Conservation (phyloP, 1,140 invertebrate genomes). For the Megalopta genalis region DNA sequence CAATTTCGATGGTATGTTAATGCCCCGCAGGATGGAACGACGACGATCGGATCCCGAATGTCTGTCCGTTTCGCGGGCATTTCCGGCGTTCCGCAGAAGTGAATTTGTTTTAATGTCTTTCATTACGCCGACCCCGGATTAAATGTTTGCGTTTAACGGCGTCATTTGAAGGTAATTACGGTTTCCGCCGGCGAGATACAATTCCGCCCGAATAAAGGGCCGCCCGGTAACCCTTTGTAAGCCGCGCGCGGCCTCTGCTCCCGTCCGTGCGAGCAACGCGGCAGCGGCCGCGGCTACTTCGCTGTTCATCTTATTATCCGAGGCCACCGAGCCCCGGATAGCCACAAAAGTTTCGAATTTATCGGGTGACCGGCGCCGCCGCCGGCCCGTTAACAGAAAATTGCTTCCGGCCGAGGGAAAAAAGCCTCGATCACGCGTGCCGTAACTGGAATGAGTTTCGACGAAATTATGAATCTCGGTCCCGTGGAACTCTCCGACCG, state of each 20-base stretch:
- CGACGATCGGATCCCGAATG: conserved; percentile 4
- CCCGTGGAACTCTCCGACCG: not conserved
- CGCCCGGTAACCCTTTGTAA: conserved; percentile 29
- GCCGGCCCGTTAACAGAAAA: not conserved
- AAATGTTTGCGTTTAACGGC: conserved; percentile 49
- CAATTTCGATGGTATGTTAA: not conserved
- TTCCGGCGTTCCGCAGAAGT: conserved; percentile 41
- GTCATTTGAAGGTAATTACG: conserved; percentile 46
- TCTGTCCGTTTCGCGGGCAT: conserved; percentile 34
- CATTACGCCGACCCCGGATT: conserved; percentile 36
- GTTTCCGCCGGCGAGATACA: conserved; percentile 32
- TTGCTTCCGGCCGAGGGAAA: not conserved
- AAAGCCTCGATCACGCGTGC: not conserved
- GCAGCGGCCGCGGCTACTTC: conserved; percentile 2
- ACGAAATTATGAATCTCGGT: not conserved
- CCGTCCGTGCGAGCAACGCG: too few species aligned
- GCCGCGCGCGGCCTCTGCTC: not conserved
- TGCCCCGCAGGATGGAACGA: conserved; percentile 14
- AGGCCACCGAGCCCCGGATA: not conserved
- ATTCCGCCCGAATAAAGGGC: conserved; percentile 20
- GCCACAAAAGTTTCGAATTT: conserved; percentile 5
- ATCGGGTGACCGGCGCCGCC: not conserved
- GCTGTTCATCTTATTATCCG: conserved; percentile 35
- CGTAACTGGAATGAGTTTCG: not conserved
- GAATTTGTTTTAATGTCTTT: conserved; percentile 48